A percentile compares a stretch with the other conserved stretches of the same genome.
Conservation (phyloP, 2,113 vertebrate species). For the Patagioenas fasciata region DNA sequence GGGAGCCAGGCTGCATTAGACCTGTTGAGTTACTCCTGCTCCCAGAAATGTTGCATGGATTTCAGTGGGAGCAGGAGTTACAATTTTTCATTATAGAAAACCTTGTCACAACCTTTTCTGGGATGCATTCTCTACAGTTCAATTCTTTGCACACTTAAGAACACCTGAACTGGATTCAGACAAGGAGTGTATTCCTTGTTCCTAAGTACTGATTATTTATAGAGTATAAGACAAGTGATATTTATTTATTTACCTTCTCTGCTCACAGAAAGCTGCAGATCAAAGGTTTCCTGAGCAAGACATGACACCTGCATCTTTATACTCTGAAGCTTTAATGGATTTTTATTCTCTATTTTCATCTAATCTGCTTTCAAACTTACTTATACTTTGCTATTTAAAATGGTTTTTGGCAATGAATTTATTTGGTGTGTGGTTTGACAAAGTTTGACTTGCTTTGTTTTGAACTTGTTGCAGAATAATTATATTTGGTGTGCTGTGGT, state of each 20-base stretch:
- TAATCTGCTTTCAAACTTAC: not conserved
- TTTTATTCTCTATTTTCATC: not conserved
- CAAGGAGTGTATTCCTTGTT: not conserved
- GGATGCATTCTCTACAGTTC: not conserved
- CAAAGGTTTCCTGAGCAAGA: not conserved
- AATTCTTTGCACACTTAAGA: not conserved
- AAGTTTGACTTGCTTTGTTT: not conserved
- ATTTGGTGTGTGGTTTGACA: not conserved
- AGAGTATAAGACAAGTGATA: not conserved
- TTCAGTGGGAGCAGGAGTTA: not conserved
- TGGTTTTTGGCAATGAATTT: not conserved
- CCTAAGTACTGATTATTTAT: not conserved
- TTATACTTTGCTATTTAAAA: not conserved
- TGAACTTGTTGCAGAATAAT: not conserved
- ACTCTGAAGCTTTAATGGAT: not conserved
- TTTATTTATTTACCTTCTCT: not conserved
- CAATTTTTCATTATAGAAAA: not conserved
- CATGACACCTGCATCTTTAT: not conserved
- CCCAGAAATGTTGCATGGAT: not conserved
- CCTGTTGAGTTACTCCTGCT: not conserved
- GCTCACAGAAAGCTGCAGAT: not conserved
- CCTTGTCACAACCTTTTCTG: not conserved
- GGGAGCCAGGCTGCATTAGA: not conserved
- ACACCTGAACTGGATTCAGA: not conserved
- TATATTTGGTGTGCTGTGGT: not conserved